These are phyloP conservation scores for Odontophorus gujanensis DNA, from an alignment of 2,113 vertebrate genomes.

Conservation along the genomic window DNA sequence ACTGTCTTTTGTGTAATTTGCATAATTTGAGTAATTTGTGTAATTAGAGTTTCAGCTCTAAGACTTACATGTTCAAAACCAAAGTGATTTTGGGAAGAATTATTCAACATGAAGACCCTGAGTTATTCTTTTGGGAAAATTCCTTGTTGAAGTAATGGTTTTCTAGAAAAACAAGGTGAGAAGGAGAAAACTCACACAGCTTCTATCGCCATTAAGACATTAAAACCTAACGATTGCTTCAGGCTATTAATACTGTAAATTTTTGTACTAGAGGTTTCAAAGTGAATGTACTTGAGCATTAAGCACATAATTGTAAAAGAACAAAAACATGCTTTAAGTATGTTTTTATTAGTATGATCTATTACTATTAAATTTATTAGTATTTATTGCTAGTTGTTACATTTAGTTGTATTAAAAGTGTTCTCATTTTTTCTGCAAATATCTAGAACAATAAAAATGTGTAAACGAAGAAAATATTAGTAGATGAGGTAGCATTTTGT, in stretches of 20 bases:
- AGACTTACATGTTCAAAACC: neutral
- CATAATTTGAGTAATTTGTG: too few species aligned
- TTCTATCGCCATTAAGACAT: neutral
- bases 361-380: too few species aligned
- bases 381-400: neutral
- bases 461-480: neutral
- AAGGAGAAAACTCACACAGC: neutral
- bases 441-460: neutral
- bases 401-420: neutral
- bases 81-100: neutral
- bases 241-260: slow-evolving; percentile 2
- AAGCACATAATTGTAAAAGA: neutral
- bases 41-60: neutral
- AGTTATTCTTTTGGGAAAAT: neutral
- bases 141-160: neutral
- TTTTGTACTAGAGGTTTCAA: neutral
- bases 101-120: neutral
- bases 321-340: neutral
- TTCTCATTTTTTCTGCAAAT: neutral
- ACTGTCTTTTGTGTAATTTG: neutral
- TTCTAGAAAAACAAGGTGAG: neutral
- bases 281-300: neutral
- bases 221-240: neutral
- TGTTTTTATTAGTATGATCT: too few species aligned
- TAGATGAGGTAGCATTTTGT: neutral